A percentile compares a stretch with the other conserved stretches of the same genome.
Evolutionary conservation across 2,113 vertebrate genomes (phyloP).

Genomic region (Bubo blakistoni): DNA sequence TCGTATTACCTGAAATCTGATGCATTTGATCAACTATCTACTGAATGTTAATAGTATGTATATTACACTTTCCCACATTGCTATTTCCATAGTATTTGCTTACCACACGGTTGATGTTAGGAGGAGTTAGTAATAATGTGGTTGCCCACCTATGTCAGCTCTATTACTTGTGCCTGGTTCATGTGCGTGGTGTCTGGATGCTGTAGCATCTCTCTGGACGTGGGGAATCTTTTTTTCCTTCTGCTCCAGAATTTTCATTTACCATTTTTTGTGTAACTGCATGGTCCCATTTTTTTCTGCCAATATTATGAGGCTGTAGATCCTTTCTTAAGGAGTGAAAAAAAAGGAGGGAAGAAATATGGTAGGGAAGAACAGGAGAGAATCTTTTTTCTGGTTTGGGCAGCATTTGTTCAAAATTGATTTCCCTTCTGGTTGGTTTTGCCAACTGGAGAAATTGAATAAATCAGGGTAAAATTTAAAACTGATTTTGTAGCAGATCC

Average conservation of each 20-base stretch:
- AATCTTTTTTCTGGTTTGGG: neutral
- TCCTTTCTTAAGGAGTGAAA: neutral
- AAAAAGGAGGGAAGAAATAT: neutral
- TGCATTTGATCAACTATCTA: neutral
- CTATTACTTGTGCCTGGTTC: neutral
- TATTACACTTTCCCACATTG: neutral
- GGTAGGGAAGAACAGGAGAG: neutral
- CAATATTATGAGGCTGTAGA: neutral
- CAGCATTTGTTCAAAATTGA: neutral
- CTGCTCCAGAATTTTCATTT: neutral
- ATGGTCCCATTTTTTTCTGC: neutral
- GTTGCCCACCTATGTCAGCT: neutral
- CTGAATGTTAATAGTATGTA: neutral
- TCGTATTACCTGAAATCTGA: neutral
- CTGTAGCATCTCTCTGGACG: neutral
- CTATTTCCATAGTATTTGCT: neutral
- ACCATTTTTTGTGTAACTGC: neutral
- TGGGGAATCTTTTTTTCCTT: neutral
- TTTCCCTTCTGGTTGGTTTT: slow-evolving; percentile 6
- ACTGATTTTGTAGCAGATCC: neutral
- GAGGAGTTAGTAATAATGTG: neutral
- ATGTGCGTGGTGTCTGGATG: accelerated
- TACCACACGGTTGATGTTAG: neutral
- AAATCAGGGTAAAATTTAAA: neutral
- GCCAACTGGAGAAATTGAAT: neutral